Evolutionary conservation across 30 jellyfish, hydroid and myxozoan genomes (phyloP), one percentile per base, ranked within the genome.

Genomic region (Nemopilema nomurai): DNA sequence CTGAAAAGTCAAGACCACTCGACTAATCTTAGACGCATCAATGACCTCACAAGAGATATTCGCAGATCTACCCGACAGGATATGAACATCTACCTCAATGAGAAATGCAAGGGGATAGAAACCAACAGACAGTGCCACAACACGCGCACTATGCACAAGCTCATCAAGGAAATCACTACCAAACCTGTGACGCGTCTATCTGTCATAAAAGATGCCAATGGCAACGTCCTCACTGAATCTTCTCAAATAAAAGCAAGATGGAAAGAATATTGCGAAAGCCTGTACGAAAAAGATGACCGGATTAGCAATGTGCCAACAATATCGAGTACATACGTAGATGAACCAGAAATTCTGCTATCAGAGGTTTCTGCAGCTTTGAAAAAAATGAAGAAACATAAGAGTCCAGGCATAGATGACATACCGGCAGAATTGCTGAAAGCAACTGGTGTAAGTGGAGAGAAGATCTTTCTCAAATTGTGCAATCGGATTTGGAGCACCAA

Each of bases 351-450:
- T 9, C 16, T 65, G 29, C 63, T 18, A 49, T 67, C 73, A n/a
- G 72, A 71, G 51, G 86, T 41, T 1, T 8, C 17, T 4, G 27
- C 21, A 49, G 92, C 82, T 1, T 17, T 71, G 33, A 53, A n/a
- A 28, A 21, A 16, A 28, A 1, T 83, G 57, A 63, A 27, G 22
- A 51, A 27, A 19, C 62, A 53, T n/a, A 69, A 83, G 66, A 19
- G 86, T 28, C 49, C 80, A 16, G 92, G 92, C 28, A 0, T 32
- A 23, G 92, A 83, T 32, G 64, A 71, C 49, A 53, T 83, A 26
- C 92, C 79, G 50, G 86, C 86, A 16, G 79, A 83, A 68, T 20
- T 71, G 19, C 22, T 83, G 31, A 74, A 83, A 71, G 74, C 53
- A 16, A 18, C 31, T 25, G 76, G 79, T 16, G 72, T 51, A 51